A percentile compares a stretch with the other conserved stretches of the same genome.
These are phyloP conservation scores for Thecophora atra DNA, from an alignment of 2,888 invertebrate species.

Conservation along the genomic window DNA sequence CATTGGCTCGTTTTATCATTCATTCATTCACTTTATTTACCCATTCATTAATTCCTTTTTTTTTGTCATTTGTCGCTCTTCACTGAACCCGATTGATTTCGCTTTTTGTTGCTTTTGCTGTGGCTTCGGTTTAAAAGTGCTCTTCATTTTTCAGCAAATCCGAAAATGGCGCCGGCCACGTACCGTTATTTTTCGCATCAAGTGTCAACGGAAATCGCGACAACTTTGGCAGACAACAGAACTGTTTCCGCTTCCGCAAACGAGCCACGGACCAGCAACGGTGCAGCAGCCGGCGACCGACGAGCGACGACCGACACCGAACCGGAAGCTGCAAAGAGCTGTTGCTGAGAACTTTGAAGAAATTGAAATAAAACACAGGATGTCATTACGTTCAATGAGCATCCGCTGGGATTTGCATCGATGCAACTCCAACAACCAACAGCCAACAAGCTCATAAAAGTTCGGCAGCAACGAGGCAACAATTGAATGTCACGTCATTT, in stretches of 20 bases:
- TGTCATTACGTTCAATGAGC: constrained; percentile 52
- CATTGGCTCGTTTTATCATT: constrained; percentile 13
- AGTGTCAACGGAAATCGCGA: constrained; percentile 33
- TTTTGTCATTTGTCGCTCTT: neutral
- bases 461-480: constrained; percentile 6
- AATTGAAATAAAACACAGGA: constrained; percentile 42
- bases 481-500: constrained; percentile 3
- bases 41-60: neutral
- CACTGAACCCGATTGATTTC: neutral
- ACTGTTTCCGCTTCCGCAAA: constrained; percentile 28
- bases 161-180: constrained; percentile 6
- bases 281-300: neutral
- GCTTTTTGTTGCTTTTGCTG: neutral
- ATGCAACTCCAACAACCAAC: constrained; percentile 16
- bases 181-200: neutral
- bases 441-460: constrained; percentile 20
- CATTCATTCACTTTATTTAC: constrained; percentile 9
- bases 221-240: constrained; percentile 31
- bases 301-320: constrained; percentile 4
- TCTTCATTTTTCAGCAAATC: neutral
- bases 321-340: constrained; percentile 13
- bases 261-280: neutral
- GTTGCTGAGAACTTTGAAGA: constrained; percentile 19
- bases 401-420: constrained; percentile 43
- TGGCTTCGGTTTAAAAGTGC: neutral